These are phyloP conservation scores for Petrophora chlorosata DNA, from an alignment of 2,888 invertebrate species.

Conservation along the genomic window DNA sequence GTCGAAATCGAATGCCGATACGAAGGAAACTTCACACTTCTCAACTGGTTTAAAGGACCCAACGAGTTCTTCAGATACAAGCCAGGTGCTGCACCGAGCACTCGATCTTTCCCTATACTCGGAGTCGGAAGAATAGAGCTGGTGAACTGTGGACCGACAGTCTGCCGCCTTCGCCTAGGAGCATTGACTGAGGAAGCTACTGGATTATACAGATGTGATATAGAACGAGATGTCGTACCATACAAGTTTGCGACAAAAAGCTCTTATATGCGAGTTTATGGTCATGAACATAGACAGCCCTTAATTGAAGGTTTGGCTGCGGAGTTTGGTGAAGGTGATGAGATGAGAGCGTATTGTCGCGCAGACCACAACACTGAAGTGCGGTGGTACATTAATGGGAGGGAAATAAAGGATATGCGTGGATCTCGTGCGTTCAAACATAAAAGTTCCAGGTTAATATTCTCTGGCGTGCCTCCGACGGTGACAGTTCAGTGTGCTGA, in stretches of 20 bases:
- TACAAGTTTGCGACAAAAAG: constrained; percentile 63
- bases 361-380: constrained; percentile 62
- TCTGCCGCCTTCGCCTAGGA: constrained; percentile 64
- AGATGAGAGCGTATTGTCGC: constrained; percentile 68
- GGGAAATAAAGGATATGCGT: constrained; percentile 56
- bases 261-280: constrained; percentile 67
- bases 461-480: constrained; percentile 74
- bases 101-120: constrained; percentile 61
- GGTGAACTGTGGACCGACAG: constrained; percentile 64
- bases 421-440: constrained; percentile 54
- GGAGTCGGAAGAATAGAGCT: constrained; percentile 69
- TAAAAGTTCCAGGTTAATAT: constrained; percentile 54
- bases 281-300: constrained; percentile 60
- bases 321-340: constrained; percentile 64
- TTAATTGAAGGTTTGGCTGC: constrained; percentile 63
- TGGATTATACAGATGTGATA: constrained; percentile 71
- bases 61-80: constrained; percentile 74
- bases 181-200: constrained; percentile 67
- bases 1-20: constrained; percentile 73
- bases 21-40: constrained; percentile 73
- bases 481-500: constrained; percentile 79
- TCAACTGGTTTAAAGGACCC: constrained; percentile 74
- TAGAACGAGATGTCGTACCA: constrained; percentile 68
- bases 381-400: constrained; percentile 72
- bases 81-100: constrained; percentile 67